These are phyloP conservation scores for Habrosyne pyritoides DNA, from an alignment of 2,888 invertebrate genomes.

Conservation along the genomic window DNA sequence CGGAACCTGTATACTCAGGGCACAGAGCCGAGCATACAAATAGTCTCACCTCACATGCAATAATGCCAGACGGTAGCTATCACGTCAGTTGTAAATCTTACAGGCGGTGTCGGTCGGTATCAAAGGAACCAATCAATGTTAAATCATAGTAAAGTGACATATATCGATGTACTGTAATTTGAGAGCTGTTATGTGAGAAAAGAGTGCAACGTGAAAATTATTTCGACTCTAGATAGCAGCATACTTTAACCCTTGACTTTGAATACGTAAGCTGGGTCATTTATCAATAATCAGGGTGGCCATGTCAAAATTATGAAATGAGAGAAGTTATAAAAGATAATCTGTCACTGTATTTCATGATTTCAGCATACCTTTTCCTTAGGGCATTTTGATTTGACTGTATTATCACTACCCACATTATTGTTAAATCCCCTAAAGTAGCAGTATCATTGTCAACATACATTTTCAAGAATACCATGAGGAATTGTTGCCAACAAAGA, in stretches of 20 bases:
- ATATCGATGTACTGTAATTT: slow-evolving; percentile 50
- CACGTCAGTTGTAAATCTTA: slow-evolving; percentile 69
- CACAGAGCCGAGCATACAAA: slow-evolving; percentile 33
- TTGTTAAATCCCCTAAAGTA: too few relatives aligned
- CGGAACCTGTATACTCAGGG: slow-evolving; percentile 43
- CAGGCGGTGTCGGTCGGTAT: slow-evolving; percentile 45
- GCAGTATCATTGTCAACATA: too few relatives aligned
- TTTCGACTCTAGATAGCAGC: slow-evolving; percentile 70
- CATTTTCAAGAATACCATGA: too few relatives aligned
- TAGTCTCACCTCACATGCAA: slow-evolving; percentile 42
- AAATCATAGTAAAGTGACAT: slow-evolving; percentile 71
- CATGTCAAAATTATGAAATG: slow-evolving; percentile 31
- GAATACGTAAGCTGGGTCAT: slow-evolving; percentile 74
- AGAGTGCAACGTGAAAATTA: slow-evolving; percentile 64
- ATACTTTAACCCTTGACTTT: slow-evolving; percentile 74
- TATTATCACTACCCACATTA: too few relatives aligned
- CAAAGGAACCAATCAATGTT: slow-evolving; percentile 76
- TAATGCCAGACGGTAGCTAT: slow-evolving; percentile 61
- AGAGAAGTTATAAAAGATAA: not conserved
- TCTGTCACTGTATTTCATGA: not conserved
- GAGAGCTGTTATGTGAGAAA: slow-evolving; percentile 49
- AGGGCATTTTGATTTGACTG: too few relatives aligned
- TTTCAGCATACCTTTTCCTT: too few relatives aligned
- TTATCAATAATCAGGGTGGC: slow-evolving; percentile 72
- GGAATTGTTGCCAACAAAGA: too few relatives aligned